Percentiles rank a stretch among this genome's conserved stretches.
Evolutionary conservation across 2,113 vertebrate species (phyloP).

Genomic region (Amphilophus citrinellus): DNA sequence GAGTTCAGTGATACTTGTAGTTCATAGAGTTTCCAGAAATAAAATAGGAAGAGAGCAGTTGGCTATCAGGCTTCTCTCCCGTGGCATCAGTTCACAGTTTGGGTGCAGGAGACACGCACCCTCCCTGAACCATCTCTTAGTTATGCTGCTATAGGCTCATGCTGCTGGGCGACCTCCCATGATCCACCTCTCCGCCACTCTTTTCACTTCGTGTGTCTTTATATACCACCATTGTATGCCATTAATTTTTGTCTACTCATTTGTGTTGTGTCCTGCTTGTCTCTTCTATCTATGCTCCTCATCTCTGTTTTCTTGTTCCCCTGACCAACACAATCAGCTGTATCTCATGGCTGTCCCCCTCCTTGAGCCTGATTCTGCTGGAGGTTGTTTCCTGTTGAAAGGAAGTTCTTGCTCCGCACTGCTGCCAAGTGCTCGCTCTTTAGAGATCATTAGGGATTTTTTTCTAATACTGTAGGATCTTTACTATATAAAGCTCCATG

Average conservation of each 20-base stretch:
- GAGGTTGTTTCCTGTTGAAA: not conserved
- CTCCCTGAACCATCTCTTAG: not conserved
- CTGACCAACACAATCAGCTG: no score
- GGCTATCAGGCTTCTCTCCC: not conserved
- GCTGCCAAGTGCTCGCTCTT: not conserved
- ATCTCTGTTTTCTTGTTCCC: no score
- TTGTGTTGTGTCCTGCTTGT: not conserved
- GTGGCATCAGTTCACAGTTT: no score
- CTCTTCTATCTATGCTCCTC: not conserved
- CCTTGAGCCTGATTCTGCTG: not conserved
- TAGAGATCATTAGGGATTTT: not conserved
- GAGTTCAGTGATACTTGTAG: not conserved
- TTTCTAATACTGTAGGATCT: not conserved
- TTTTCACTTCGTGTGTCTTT: not conserved
- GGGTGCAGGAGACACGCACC: no score
- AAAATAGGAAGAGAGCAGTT: not conserved
- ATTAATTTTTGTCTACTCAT: not conserved
- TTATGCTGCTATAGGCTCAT: slow-evolving; percentile 6
- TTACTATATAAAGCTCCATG: not conserved
- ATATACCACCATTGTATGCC: not conserved
- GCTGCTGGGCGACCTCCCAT: not conserved
- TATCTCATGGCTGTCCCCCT: not conserved
- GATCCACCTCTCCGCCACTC: not conserved
- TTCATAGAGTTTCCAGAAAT: not conserved
- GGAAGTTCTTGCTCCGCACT: not conserved